These are phyloP conservation scores for Rhysida immarginata DNA, from an alignment of 1,140 invertebrate species.

Conservation along the genomic window DNA sequence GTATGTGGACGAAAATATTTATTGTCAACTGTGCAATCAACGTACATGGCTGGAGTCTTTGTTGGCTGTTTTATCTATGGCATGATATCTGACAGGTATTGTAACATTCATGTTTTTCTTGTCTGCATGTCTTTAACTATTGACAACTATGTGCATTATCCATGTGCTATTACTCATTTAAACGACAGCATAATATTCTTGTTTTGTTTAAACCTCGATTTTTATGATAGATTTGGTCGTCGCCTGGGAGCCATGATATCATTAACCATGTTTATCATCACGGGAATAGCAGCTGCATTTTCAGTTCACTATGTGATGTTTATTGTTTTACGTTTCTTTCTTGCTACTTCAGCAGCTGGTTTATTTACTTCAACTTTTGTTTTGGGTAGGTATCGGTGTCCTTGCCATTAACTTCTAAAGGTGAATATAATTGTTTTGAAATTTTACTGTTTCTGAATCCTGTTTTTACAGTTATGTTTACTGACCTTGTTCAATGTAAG, in stretches of 20 bases:
- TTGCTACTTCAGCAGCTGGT: constrained; percentile 15
- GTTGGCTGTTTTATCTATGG: constrained; percentile 18
- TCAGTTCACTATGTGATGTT: constrained; percentile 14
- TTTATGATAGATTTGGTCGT: constrained; percentile 9
- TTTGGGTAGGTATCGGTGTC: constrained; percentile 18
- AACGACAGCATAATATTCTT: not conserved
- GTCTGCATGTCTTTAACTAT: no score
- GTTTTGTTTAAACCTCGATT: not conserved
- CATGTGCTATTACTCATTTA: no score
- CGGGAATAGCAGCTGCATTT: not conserved
- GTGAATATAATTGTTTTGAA: no score
- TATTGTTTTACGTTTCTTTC: constrained; percentile 15
- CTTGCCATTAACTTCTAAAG: no score
- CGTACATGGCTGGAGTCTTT: constrained; percentile 20
- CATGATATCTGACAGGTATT: constrained; percentile 15
- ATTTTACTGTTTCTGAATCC: no score
- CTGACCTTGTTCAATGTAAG: no score
- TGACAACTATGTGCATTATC: no score
- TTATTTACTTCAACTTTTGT: constrained; percentile 18
- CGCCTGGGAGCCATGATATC: not conserved
- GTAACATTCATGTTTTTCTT: not conserved
- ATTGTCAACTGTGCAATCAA: constrained; percentile 18
- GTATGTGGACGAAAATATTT: constrained; percentile 18
- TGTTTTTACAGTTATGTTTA: no score
- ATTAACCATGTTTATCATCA: not conserved